A percentile compares a stretch with the other conserved stretches of the same genome.
Conservation (phyloP, 2,113 vertebrate species). For the Toxotes chatareus region DNA sequence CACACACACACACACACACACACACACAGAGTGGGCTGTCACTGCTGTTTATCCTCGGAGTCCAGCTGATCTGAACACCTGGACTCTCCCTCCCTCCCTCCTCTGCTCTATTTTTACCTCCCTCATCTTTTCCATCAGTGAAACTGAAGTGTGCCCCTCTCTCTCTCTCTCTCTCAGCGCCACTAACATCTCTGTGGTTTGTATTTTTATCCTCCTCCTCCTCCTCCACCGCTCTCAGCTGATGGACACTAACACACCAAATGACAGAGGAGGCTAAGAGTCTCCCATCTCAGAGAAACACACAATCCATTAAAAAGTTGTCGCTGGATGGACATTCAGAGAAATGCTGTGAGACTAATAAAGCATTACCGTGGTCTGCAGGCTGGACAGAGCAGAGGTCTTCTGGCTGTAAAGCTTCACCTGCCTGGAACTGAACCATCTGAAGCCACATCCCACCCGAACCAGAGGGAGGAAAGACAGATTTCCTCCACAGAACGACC, state of each 20-base stretch:
- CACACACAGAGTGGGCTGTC: background rate
- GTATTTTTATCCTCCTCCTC: background rate
- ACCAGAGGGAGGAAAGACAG: background rate
- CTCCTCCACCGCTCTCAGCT: background rate
- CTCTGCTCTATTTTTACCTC: constrained; percentile 30
- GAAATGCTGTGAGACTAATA: too few species aligned
- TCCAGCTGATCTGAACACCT: constrained; percentile 39
- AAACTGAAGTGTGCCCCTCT: too few species aligned
- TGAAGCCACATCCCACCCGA: too few species aligned
- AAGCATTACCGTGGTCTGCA: background rate
- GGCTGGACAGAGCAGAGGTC: background rate
- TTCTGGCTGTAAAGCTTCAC: background rate
- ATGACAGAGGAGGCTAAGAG: background rate
- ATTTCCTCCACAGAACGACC: background rate
- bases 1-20: background rate
- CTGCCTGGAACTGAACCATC: background rate
- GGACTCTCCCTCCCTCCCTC: constrained; percentile 24
- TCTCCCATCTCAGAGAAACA: too few species aligned
- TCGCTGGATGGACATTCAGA: too few species aligned
- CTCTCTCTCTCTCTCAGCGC: background rate
- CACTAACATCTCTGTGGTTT: background rate
- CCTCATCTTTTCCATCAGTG: constrained; percentile 3
- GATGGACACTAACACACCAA: background rate
- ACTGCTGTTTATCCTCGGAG: background rate
- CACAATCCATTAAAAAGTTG: too few species aligned